These are phyloP conservation scores for Terebella lapidaria DNA, from an alignment of 2,888 invertebrate species.

Conservation along the genomic window DNA sequence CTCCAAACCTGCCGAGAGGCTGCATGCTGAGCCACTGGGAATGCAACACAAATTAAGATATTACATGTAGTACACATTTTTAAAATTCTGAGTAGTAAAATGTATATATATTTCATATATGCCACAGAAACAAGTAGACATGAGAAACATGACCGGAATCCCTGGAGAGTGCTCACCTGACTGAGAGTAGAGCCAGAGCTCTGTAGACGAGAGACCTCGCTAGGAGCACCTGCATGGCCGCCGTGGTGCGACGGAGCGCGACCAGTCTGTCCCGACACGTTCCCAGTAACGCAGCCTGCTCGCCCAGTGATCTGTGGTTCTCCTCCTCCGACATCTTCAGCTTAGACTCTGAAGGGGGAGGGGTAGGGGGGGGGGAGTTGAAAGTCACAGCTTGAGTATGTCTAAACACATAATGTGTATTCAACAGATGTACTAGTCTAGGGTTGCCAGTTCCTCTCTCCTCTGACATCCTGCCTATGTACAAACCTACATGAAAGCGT, in stretches of 20 bases:
- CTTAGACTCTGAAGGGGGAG: conserved; percentile 3
- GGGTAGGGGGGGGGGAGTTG: no score
- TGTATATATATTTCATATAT: background rate
- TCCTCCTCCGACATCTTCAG: conserved; percentile 2
- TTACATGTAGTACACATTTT: no score
- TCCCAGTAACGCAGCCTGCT: conserved; percentile 57
- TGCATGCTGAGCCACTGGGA: conserved; percentile 54
- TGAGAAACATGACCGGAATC: background rate
- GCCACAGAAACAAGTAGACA: background rate
- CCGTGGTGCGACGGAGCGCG: conserved; percentile 58
- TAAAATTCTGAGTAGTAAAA: no score
- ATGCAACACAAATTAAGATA: background rate
- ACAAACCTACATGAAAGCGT: no score
- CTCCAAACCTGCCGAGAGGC: conserved; percentile 54
- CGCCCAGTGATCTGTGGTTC: conserved; percentile 52
- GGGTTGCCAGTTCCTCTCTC: no score
- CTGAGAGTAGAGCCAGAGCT: conserved; percentile 57
- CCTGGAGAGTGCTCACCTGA: conserved; percentile 50
- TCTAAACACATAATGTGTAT: no score
- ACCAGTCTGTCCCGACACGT: conserved; percentile 57
- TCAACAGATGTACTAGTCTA: no score
- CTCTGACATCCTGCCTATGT: no score
- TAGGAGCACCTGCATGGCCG: conserved; percentile 58
- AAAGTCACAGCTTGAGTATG: background rate
- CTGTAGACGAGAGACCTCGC: conserved; percentile 60